Evolutionary conservation across 2,888 invertebrate species (phyloP).

Genomic region (Eristalis arbustorum): DNA sequence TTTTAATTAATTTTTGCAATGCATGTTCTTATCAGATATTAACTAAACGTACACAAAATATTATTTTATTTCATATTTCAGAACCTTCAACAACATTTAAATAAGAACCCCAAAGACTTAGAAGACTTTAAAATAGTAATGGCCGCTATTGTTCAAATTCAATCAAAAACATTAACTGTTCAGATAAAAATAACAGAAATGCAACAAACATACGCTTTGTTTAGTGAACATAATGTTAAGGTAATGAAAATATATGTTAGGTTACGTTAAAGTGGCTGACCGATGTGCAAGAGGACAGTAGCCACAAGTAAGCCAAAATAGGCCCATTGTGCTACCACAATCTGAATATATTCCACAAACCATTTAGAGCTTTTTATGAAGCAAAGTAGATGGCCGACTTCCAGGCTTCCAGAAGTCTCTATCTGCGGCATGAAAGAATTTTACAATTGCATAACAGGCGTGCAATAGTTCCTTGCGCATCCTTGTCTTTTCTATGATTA

Average conservation of each 20-base stretch:
- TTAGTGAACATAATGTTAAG: constrained; percentile 86
- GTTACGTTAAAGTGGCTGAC: too few species aligned
- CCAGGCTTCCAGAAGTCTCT: too few species aligned
- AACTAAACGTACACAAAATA: background rate
- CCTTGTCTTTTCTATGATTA: too few species aligned
- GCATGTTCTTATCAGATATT: background rate
- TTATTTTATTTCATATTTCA: constrained; percentile 51
- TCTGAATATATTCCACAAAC: too few species aligned
- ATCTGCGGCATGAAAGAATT: too few species aligned
- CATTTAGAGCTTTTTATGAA: too few species aligned
- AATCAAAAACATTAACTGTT: constrained; percentile 87
- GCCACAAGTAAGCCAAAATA: too few species aligned
- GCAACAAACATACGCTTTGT: constrained; percentile 89
- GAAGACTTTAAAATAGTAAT: constrained; percentile 92
- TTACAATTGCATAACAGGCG: too few species aligned
- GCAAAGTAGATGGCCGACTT: too few species aligned
- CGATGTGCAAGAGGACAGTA: too few species aligned
- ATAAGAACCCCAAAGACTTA: constrained; percentile 88
- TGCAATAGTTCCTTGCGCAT: too few species aligned
- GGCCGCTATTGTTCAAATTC: constrained; percentile 89
- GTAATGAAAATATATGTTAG: constrained; percentile 81
- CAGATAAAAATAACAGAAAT: constrained; percentile 88
- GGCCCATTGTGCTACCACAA: too few species aligned
- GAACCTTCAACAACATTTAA: constrained; percentile 84
- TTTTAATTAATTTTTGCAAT: constrained; percentile 55